These are phyloP conservation scores for Chaetodon trifascialis DNA, from an alignment of 2,113 vertebrate genomes.

Conservation along the genomic window DNA sequence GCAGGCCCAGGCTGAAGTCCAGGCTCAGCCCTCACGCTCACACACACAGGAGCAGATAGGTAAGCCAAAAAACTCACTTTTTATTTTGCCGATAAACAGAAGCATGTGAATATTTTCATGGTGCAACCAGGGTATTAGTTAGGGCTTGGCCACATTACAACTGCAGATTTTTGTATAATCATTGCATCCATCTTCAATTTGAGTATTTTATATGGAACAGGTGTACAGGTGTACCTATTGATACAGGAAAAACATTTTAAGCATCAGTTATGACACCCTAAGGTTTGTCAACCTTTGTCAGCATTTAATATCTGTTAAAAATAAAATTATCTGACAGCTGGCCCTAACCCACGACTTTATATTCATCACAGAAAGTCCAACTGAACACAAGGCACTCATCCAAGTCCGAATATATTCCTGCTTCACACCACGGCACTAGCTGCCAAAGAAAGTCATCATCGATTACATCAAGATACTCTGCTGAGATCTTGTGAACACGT, in stretches of 20 bases:
- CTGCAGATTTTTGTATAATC: no score
- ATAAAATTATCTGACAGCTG: not conserved
- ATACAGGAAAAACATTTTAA: not conserved
- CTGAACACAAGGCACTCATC: not conserved
- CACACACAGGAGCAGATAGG: slow-evolving; percentile 85
- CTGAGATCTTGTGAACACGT: slow-evolving; percentile 4
- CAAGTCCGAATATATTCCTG: not conserved
- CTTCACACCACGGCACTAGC: not conserved
- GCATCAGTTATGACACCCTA: not conserved
- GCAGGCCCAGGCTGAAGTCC: slow-evolving; percentile 85
- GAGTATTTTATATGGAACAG: not conserved
- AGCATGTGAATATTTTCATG: not conserved
- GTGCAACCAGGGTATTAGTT: not conserved
- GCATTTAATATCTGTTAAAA: not conserved
- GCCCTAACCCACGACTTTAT: not conserved
- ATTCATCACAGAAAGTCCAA: slow-evolving; percentile 13
- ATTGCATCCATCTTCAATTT: no score
- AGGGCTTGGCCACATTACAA: no score
- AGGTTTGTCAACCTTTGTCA: not conserved
- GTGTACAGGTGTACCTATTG: not conserved
- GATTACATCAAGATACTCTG: slow-evolving; percentile 36
- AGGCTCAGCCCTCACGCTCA: slow-evolving; percentile 80
- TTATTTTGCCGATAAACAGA: not conserved
- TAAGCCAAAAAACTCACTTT: slow-evolving; percentile 34
- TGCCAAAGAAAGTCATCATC: slow-evolving; percentile 33